Evolutionary conservation across 2,797 vertebrate genomes (phyloP).

Genomic region (Lateolabrax maculatus): DNA sequence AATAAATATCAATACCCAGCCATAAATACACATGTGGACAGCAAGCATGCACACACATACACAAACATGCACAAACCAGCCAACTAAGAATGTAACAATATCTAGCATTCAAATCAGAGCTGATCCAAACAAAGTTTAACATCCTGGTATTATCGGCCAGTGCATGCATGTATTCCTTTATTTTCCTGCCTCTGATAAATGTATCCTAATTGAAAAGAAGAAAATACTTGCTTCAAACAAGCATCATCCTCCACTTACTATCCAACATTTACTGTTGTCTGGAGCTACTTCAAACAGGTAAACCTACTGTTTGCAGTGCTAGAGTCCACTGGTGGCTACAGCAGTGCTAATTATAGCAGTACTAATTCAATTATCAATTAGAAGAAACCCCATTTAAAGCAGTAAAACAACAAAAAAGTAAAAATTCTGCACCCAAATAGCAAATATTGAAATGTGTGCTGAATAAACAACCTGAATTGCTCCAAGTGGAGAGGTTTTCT

Average conservation of each 20-base stretch:
- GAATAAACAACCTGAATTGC: not conserved
- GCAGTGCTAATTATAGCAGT: not conserved
- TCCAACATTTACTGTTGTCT: not conserved
- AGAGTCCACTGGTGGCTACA: not conserved
- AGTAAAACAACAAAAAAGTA: not conserved
- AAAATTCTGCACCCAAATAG: not conserved
- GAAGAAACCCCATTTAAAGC: not conserved
- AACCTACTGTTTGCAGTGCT: not conserved
- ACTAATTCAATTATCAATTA: not conserved
- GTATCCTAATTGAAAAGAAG: not conserved
- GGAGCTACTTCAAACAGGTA: not conserved
- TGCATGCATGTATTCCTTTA: not conserved
- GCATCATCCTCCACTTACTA: not conserved
- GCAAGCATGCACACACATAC: not conserved
- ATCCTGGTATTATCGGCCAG: too few species aligned
- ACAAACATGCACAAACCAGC: not conserved
- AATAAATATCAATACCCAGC: not conserved
- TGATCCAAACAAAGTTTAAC: not conserved
- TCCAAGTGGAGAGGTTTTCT: slow-evolving; percentile 90
- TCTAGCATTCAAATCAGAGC: not conserved
- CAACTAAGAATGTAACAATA: not conserved
- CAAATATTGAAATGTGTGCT: not conserved
- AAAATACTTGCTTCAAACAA: not conserved
- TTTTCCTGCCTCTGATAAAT: not conserved
- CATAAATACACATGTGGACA: not conserved